Percentiles rank a stretch among this genome's conserved stretches.
Evolutionary conservation across 2,888 invertebrate species (phyloP).

Genomic region (Ormyrus pomaceus): DNA sequence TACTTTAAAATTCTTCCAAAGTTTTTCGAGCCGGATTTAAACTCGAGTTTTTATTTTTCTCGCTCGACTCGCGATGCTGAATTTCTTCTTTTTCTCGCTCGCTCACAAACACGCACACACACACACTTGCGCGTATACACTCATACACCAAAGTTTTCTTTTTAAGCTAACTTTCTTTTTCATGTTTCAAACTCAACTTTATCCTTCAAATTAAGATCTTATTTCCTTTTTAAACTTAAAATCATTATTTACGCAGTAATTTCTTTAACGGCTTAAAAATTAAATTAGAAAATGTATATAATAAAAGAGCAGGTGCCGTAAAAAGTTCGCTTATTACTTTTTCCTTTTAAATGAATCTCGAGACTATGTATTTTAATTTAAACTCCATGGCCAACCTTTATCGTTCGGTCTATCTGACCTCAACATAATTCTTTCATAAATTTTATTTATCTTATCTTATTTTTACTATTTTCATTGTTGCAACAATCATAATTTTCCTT

Average conservation of each 20-base stretch:
- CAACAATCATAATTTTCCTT: too few species aligned
- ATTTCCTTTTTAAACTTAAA: not conserved
- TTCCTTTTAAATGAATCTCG: slow-evolving; percentile 13
- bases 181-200: slow-evolving; percentile 43
- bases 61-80: slow-evolving; percentile 33
- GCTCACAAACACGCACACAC: slow-evolving; percentile 6
- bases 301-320: not conserved
- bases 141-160: slow-evolving; percentile 41
- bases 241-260: slow-evolving; percentile 16
- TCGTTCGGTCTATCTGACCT: slow-evolving; percentile 21
- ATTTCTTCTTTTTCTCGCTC: slow-evolving; percentile 49
- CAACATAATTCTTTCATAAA: slow-evolving; percentile 10
- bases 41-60: slow-evolving; percentile 49
- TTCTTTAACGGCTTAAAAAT: not conserved
- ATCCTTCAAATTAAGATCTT: slow-evolving; percentile 39
- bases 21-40: slow-evolving; percentile 49
- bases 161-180: slow-evolving; percentile 53
- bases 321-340: slow-evolving; percentile 1
- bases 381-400: slow-evolving; percentile 16
- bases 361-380: slow-evolving; percentile 21
- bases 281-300: slow-evolving; percentile 18
- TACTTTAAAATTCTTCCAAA: slow-evolving; percentile 40
- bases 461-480: slow-evolving; percentile 3
- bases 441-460: slow-evolving; percentile 11
- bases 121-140: slow-evolving; percentile 7